Base-by-base conservation (phyloP, 2,113 vertebrate genomes). In the Alaudala cheleensis region DNA sequence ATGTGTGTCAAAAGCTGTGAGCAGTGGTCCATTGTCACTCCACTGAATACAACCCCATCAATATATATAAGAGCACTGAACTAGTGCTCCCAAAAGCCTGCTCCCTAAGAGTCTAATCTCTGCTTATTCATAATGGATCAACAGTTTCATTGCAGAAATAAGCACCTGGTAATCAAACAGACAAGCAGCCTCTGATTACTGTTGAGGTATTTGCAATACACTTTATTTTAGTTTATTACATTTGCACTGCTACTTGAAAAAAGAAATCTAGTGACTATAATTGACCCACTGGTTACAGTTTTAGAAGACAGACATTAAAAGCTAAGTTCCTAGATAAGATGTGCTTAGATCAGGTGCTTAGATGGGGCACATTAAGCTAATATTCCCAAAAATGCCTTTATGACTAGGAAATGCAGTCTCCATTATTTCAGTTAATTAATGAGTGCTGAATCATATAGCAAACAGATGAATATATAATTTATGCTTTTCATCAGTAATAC, bases 141-240 rank as follows among this genome's bases (percentile, higher is more conserved):
- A 47, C 31, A 67, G 12, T 51, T 92, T 67, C 4, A 5, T 40
- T 49, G 16, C 10, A 64, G 49, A 45, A 79, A 21, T 40, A 45
- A 71, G 37, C n/a, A 58, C 4, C 14, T n/a, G 11, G 22, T 20
- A 64, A 61, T 42, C 33, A 83, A 69, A 53, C 8, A 79, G 76
- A 54, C 11, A 69, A 58, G 17, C 51, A 57, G 28, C 9, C 20
- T 28, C 4, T 5, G 10, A 29, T 13, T 62, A 22, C 51, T 82
- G 16, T 40, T 64, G 47, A 40, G n/a, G 42, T 49, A 4, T 14
- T 23, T 62, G 45, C 0, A 0, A 42, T 62, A 40, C 6, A 54
- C 34, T 60, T 37, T 37, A 37, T 37, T 37, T 37, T 37, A 37
- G 28, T 82, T 87, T 45, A 37, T 9, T 56, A 49, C 11, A 20